These are phyloP conservation scores for Meteorus colon DNA, from an alignment of 2,888 invertebrate genomes.

Conservation along the genomic window DNA sequence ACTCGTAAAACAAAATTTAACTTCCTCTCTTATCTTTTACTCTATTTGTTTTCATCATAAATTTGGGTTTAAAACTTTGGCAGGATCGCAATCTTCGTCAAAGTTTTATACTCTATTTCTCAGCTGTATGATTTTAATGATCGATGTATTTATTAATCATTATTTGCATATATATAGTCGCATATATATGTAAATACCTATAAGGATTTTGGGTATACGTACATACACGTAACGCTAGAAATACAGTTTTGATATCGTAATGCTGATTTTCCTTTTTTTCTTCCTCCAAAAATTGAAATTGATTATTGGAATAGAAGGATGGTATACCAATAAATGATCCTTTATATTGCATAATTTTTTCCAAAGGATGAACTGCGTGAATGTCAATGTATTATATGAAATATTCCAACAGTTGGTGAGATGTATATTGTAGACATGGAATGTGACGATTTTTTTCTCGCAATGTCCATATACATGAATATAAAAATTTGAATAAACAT, in stretches of 20 bases:
- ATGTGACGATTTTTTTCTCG: not conserved
- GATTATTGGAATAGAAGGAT: constrained; percentile 3
- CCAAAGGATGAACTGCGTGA: not conserved
- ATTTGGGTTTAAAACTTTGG: not conserved
- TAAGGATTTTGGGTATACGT: not conserved
- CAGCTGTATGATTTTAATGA: constrained; percentile 27
- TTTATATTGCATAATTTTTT: not conserved
- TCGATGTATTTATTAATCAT: constrained; percentile 18
- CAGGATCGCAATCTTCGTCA: not conserved
- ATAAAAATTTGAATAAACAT: not conserved
- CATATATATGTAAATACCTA: constrained; percentile 4
- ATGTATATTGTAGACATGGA: constrained; percentile 10
- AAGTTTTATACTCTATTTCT: constrained; percentile 14
- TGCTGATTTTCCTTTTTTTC: not conserved
- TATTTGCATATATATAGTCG: not conserved
- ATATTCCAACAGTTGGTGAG: not conserved
- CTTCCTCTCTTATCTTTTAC: too few species aligned
- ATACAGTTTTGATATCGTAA: not conserved
- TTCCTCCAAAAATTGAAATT: not conserved
- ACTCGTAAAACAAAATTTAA: too few species aligned
- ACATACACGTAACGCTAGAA: not conserved
- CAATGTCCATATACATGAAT: not conserved
- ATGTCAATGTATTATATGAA: constrained; percentile 28
- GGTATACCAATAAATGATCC: not conserved
- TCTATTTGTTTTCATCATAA: not conserved